Conservation (phyloP, 2,113 vertebrate genomes). For the Heterotilapia buettikoferi region DNA sequence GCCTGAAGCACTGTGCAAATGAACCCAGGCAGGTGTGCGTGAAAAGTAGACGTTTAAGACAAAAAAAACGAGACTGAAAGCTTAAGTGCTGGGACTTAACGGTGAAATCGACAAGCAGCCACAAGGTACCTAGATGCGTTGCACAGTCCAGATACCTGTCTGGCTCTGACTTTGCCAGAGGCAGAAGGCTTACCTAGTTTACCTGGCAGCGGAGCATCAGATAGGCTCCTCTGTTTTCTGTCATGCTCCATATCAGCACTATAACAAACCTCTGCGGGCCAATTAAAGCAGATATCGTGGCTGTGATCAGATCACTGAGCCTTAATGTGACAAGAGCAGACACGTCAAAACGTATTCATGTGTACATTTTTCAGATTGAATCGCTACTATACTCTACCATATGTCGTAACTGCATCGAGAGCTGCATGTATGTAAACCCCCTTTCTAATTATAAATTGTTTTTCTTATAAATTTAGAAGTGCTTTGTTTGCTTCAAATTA, state of each 20-base stretch:
- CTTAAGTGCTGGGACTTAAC: background rate
- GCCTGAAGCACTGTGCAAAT: background rate
- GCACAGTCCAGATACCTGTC: background rate
- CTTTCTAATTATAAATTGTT: background rate
- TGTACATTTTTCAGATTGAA: background rate
- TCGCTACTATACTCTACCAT: background rate
- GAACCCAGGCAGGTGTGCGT: background rate
- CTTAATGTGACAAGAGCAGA: background rate
- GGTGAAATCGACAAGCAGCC: background rate
- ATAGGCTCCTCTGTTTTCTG: background rate
- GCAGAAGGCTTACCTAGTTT: background rate
- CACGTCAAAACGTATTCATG: background rate
- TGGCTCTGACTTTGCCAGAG: background rate
- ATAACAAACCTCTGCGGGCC: slow-evolving; percentile 10
- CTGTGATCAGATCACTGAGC: slow-evolving; percentile 15
- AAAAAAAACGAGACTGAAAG: background rate
- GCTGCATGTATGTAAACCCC: background rate
- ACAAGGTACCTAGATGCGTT: background rate
- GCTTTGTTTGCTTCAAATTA: background rate
- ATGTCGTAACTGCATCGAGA: background rate
- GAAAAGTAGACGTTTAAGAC: background rate
- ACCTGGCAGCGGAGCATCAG: slow-evolving; percentile 1
- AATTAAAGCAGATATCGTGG: slow-evolving; percentile 22
- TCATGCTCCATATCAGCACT: background rate
- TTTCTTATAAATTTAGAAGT: background rate